Conservation (phyloP, 2,113 vertebrate species). For the Protomyctophum bolini region DNA sequence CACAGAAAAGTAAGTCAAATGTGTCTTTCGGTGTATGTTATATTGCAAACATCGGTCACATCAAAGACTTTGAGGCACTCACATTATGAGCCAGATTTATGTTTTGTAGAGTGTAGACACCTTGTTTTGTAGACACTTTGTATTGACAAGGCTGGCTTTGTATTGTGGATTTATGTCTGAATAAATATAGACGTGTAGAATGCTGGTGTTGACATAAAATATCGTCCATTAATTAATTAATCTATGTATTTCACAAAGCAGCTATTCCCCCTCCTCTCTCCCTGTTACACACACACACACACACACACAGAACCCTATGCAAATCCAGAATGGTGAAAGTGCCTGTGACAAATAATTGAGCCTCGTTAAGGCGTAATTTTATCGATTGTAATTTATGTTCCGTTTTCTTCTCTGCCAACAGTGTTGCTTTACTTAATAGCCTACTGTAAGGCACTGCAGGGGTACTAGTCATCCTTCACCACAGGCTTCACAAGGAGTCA, state of each 20-base stretch:
- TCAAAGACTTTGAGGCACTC: background rate
- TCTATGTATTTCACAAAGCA: too few relatives aligned
- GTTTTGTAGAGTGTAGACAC: conserved; percentile 6
- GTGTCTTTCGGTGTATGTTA: background rate
- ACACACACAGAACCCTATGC: background rate
- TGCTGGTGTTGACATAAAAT: background rate
- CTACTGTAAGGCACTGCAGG: background rate
- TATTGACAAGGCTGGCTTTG: conserved; percentile 9
- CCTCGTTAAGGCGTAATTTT: conserved; percentile 27
- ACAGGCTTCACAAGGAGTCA: too few relatives aligned
- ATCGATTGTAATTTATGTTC: background rate
- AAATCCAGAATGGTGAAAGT: background rate
- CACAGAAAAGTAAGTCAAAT: too few relatives aligned
- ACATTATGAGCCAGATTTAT: background rate
- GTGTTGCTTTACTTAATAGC: conserved; percentile 15
- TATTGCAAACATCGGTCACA: background rate
- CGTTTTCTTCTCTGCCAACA: conserved; percentile 9
- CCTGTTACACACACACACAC: background rate
- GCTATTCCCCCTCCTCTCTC: background rate
- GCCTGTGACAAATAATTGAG: background rate
- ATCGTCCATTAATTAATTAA: background rate
- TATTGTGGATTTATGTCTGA: background rate
- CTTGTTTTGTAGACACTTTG: conserved; percentile 1
- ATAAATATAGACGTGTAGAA: conserved; percentile 13
- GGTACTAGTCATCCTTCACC: too few relatives aligned